These are phyloP conservation scores for Drosophila simulans DNA, from an alignment of 1,140 invertebrate species.

Conservation along the genomic window DNA sequence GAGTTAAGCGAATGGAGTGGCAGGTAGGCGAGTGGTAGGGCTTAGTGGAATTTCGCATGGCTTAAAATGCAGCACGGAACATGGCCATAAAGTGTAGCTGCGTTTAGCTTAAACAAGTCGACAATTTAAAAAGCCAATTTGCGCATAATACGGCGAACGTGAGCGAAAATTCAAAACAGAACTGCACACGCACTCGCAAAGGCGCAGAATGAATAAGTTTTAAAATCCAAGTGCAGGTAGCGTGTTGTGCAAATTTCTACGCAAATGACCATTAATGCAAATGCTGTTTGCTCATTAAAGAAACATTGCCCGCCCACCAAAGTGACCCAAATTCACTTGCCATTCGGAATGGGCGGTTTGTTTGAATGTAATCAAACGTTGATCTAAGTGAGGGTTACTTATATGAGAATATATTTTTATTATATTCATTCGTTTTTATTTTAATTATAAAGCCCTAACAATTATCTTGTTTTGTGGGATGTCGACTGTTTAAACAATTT, in stretches of 20 bases:
- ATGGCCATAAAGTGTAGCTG: constrained; percentile 79
- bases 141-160: constrained; percentile 78
- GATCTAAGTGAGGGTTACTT: neutral
- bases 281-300: constrained; percentile 66
- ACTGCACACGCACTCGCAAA: constrained; percentile 38
- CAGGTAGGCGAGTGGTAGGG: constrained; percentile 25
- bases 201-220: constrained; percentile 2
- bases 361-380: neutral
- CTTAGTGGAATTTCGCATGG: constrained; percentile 66
- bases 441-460: too few species aligned
- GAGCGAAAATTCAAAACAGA: constrained; percentile 73
- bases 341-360: constrained; percentile 25
- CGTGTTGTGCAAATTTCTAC: constrained; percentile 45
- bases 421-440: too few species aligned
- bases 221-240: constrained; percentile 19
- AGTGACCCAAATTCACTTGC: constrained; percentile 55
- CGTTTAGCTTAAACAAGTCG: constrained; percentile 78
- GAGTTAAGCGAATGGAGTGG: constrained; percentile 40
- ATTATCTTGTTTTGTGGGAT: too few species aligned
- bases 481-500: too few species aligned
- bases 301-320: constrained; percentile 62
- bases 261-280: constrained; percentile 67
- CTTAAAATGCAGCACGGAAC: constrained; percentile 79
- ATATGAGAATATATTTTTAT: neutral
- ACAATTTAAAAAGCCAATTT: constrained; percentile 83